phyloP scores from a whole-genome alignment of 2,113 vertebrate species.

The Oophaga pumilio region DNA sequence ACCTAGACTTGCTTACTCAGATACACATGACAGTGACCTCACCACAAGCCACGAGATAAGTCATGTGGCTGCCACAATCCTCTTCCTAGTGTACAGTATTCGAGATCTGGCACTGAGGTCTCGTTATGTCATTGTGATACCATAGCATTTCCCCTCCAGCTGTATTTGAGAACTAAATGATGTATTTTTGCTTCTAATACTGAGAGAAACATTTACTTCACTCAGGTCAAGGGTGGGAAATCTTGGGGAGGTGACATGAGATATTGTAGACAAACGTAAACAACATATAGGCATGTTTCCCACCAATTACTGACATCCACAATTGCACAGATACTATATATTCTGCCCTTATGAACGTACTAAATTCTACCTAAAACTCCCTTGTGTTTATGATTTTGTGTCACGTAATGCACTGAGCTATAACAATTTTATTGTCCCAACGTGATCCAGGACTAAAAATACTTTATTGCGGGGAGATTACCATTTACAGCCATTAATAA shows the following conservation, averaged over 20 bases:
- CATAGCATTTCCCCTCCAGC: neutral
- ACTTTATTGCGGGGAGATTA: too few species aligned
- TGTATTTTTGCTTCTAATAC: conserved; percentile 1
- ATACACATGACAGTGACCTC: conserved; percentile 20
- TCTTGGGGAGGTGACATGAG: neutral
- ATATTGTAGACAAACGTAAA: neutral
- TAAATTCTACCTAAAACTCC: too few species aligned
- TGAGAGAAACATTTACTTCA: conserved; percentile 14
- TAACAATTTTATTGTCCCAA: too few species aligned
- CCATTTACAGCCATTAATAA: too few species aligned
- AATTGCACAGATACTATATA: neutral
- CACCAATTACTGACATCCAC: neutral
- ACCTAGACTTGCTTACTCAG: neutral
- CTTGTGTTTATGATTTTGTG: too few species aligned
- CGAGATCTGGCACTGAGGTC: neutral
- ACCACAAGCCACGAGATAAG: neutral
- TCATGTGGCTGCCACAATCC: conserved; percentile 13
- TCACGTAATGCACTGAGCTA: too few species aligned
- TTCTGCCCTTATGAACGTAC: neutral
- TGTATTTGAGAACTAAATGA: conserved; percentile 3
- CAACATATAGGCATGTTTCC: neutral
- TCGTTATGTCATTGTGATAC: neutral
- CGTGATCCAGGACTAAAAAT: too few species aligned
- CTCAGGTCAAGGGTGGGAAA: neutral
- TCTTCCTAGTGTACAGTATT: neutral